A percentile compares a stretch with the other conserved stretches of the same genome.
These are phyloP conservation scores for Salticus scenicus DNA, from an alignment of 2,888 invertebrate genomes.

Conservation along the genomic window DNA sequence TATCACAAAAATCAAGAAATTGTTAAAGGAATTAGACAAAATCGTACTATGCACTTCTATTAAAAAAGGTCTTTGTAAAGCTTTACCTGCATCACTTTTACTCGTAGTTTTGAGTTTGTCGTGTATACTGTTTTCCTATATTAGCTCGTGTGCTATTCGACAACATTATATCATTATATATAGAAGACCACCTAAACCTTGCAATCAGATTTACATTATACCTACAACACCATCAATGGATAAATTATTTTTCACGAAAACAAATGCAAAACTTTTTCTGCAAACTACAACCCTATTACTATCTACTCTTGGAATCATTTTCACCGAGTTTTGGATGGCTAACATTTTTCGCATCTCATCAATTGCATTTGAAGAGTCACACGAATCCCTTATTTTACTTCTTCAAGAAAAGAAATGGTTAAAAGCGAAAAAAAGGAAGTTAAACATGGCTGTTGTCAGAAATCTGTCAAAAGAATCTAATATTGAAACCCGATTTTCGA, in stretches of 20 bases:
- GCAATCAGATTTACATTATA: constrained; percentile 1
- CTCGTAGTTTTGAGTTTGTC: neutral
- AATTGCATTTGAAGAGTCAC: neutral
- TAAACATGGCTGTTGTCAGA: neutral
- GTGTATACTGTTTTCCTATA: neutral
- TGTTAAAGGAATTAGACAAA: neutral
- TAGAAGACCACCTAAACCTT: neutral
- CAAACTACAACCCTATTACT: neutral
- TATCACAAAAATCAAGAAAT: neutral
- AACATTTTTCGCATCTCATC: neutral
- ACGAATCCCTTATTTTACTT: neutral
- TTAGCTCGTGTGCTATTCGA: neutral
- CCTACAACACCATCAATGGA: neutral
- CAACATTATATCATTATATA: neutral
- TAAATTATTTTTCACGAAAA: neutral
- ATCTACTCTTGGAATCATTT: neutral
- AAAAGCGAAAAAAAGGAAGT: neutral
- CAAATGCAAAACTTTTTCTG: neutral
- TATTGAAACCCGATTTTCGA: neutral
- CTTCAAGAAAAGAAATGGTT: neutral
- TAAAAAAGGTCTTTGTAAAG: neutral
- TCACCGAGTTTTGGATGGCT: constrained; percentile 7
- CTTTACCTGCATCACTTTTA: neutral
- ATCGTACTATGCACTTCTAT: neutral
- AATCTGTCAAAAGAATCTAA: too few species aligned